Conservation (phyloP, 2,888 invertebrate species). For the Yponomeuta plumbellus region DNA sequence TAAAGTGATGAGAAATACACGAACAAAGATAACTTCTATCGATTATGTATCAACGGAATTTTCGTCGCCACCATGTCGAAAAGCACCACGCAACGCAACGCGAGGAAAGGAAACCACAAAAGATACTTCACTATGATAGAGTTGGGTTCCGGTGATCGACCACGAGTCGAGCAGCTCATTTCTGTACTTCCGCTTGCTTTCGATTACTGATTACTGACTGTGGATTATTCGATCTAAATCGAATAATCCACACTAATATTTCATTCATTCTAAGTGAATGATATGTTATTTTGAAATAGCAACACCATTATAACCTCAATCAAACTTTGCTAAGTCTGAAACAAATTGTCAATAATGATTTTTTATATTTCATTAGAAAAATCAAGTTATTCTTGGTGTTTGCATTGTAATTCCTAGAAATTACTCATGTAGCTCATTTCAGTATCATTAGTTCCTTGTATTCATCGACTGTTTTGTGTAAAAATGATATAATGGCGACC, state of each 20-base stretch:
- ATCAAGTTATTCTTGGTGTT: constrained; percentile 17
- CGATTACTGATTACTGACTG: background rate
- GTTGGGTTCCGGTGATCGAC: no score
- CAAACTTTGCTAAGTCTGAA: constrained; percentile 14
- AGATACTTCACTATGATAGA: no score
- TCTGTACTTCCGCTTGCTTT: no score
- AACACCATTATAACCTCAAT: constrained; percentile 17
- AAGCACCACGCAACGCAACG: background rate
- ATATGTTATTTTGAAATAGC: background rate
- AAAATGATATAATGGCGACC: constrained; percentile 69
- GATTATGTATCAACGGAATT: constrained; percentile 1
- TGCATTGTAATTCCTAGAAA: constrained; percentile 15
- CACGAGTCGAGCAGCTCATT: no score
- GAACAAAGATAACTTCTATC: constrained; percentile 9
- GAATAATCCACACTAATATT: background rate
- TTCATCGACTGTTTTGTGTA: constrained; percentile 25
- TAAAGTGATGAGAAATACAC: constrained; percentile 11
- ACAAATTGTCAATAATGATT: constrained; percentile 24
- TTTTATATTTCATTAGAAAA: constrained; percentile 18
- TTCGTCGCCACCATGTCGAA: background rate
- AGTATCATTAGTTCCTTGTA: constrained; percentile 16
- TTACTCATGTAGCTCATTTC: constrained; percentile 12
- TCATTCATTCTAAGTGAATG: background rate
- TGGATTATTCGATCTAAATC: background rate
- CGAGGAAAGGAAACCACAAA: background rate